Evolutionary conservation across 2,797 vertebrate genomes (phyloP).

Genomic region (Uromys caudimaculatus): DNA sequence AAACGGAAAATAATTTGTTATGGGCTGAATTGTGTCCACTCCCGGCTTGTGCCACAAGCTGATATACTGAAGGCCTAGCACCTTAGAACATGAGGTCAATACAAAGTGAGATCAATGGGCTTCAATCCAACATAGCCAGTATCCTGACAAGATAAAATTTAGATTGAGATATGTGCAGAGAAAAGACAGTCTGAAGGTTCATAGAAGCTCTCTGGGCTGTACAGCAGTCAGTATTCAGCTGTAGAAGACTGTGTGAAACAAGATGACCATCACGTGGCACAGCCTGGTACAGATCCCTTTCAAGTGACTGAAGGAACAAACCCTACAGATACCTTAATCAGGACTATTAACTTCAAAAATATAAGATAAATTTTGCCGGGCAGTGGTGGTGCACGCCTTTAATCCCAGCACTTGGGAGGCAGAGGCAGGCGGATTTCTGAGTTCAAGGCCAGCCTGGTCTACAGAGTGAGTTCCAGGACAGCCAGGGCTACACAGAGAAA

Average conservation of each 20-base stretch:
- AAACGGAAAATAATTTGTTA: conserved; percentile 6
- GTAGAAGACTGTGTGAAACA: background rate
- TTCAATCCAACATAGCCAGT: background rate
- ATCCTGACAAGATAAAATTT: background rate
- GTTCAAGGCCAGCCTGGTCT: too few relatives aligned
- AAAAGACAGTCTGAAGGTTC: background rate
- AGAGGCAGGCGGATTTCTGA: too few relatives aligned
- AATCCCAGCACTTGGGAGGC: too few relatives aligned
- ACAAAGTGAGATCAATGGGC: background rate
- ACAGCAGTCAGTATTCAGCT: background rate
- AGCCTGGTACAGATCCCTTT: background rate
- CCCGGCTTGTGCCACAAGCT: background rate
- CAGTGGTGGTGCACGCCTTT: too few relatives aligned
- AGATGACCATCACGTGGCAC: background rate
- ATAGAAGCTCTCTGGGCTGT: background rate
- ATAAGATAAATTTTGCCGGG: background rate
- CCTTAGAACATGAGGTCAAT: conserved; percentile 1
- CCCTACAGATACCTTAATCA: background rate
- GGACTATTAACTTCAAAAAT: background rate
- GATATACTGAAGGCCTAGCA: background rate
- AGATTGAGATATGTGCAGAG: background rate
- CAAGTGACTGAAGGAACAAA: background rate
- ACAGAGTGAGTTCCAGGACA: too few relatives aligned
- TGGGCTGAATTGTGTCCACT: background rate
- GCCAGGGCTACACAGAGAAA: too few relatives aligned